Conservation (phyloP, 2,113 vertebrate genomes). For the Fregata magnificens region DNA sequence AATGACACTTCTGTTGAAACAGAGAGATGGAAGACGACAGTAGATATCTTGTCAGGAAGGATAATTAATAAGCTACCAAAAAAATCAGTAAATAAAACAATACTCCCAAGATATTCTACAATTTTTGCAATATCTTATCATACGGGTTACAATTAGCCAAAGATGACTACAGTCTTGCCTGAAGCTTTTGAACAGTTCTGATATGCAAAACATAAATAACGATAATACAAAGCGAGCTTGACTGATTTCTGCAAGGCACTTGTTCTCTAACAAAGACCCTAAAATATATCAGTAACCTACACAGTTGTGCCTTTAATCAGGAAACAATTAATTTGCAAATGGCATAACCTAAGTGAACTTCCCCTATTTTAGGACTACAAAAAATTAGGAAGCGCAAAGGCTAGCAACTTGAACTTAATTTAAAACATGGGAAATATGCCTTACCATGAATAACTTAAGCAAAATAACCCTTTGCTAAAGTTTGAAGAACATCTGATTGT, state of each 20-base stretch:
- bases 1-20: neutral
- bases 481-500: neutral
- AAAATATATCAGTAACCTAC: neutral
- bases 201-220: neutral
- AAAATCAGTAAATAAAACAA: neutral
- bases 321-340: neutral
- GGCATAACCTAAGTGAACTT: neutral
- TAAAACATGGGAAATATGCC: neutral
- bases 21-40: neutral
- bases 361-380: neutral
- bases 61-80: neutral
- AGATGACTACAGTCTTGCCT: neutral
- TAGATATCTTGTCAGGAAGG: neutral
- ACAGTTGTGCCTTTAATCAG: neutral
- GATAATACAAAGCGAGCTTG: neutral
- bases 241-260: neutral
- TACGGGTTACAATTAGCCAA: neutral
- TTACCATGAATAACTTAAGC: neutral
- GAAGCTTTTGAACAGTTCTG: neutral
- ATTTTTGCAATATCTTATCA: neutral
- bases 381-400: neutral
- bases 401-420: neutral
- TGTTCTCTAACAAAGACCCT: neutral
- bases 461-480: neutral
- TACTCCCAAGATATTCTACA: neutral